Conservation (phyloP, 1,140 invertebrate genomes). For the Panagrolaimus sp. region DNA sequence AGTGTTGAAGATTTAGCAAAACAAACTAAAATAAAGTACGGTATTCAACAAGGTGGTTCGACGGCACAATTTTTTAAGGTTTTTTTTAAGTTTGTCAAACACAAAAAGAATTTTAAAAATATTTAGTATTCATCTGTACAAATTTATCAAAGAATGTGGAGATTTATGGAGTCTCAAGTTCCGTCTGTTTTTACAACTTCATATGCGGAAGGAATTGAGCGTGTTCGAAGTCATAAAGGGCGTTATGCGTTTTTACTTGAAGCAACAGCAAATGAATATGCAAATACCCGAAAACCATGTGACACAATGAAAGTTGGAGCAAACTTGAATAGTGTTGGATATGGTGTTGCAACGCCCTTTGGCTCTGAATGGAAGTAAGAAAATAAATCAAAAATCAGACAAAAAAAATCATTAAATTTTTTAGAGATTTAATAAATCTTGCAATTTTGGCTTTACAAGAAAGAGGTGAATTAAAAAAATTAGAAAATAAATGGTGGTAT, state of each 20-base stretch:
- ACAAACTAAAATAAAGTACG: constrained; percentile 91
- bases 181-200: constrained; percentile 67
- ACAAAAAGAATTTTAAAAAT: background rate
- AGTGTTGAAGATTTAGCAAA: constrained; percentile 83
- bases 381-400: constrained; percentile 17
- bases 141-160: constrained; percentile 88
- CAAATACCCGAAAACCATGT: constrained; percentile 82
- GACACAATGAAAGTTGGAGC: constrained; percentile 80
- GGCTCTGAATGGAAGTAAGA: constrained; percentile 55
- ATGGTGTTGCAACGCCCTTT: constrained; percentile 56
- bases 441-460: constrained; percentile 86
- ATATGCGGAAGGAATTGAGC: constrained; percentile 76
- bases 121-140: constrained; percentile 71
- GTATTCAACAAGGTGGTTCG: constrained; percentile 75
- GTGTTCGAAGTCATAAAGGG: constrained; percentile 73
- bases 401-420: constrained; percentile 12
- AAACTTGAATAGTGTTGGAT: constrained; percentile 60
- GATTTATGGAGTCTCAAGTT: constrained; percentile 81
- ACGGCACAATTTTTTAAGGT: constrained; percentile 88
- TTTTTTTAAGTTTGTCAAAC: background rate
- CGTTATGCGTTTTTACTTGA: constrained; percentile 91
- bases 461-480: constrained; percentile 78
- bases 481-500: constrained; percentile 89
- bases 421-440: constrained; percentile 79
- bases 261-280: constrained; percentile 87